Conservation (phyloP, 2,888 invertebrate genomes). For the Ormyrus thymus region DNA sequence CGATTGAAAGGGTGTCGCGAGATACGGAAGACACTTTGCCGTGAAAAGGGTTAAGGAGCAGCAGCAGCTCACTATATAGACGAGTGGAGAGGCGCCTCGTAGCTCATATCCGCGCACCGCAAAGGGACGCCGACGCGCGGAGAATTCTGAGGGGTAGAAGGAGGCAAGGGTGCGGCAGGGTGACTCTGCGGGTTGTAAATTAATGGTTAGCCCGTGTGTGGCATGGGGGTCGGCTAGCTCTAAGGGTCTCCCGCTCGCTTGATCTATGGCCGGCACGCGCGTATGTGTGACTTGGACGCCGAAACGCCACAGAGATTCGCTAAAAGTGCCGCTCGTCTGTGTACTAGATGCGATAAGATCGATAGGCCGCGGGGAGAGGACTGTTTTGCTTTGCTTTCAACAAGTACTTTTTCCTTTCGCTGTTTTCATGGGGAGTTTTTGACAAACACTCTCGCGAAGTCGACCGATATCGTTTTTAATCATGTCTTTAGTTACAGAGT, state of each 20-base stretch:
- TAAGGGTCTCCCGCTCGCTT: constrained; percentile 68
- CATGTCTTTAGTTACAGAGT: too few relatives aligned
- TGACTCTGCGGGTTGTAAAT: constrained; percentile 74
- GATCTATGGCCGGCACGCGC: constrained; percentile 68
- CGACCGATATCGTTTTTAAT: too few relatives aligned
- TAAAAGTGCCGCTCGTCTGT: background rate
- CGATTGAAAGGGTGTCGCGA: constrained; percentile 16
- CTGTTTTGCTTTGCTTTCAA: background rate
- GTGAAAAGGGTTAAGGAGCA: constrained; percentile 16
- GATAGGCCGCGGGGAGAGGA: constrained; percentile 23
- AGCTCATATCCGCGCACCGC: constrained; percentile 69
- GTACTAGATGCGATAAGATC: constrained; percentile 55
- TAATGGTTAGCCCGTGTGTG: constrained; percentile 70
- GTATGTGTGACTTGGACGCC: constrained; percentile 62
- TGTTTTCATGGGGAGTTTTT: too few relatives aligned
- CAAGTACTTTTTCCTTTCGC: too few relatives aligned
- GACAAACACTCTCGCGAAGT: too few relatives aligned
- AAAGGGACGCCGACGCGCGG: constrained; percentile 66
- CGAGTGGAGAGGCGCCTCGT: constrained; percentile 62
- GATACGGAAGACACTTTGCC: constrained; percentile 15
- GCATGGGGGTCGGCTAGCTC: constrained; percentile 63
- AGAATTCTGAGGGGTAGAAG: constrained; percentile 16
- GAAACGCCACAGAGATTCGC: constrained; percentile 58
- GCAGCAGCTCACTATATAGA: background rate
- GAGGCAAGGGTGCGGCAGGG: constrained; percentile 60